Conservation (phyloP, 2,888 invertebrate species). For the Sesamia inferens region DNA sequence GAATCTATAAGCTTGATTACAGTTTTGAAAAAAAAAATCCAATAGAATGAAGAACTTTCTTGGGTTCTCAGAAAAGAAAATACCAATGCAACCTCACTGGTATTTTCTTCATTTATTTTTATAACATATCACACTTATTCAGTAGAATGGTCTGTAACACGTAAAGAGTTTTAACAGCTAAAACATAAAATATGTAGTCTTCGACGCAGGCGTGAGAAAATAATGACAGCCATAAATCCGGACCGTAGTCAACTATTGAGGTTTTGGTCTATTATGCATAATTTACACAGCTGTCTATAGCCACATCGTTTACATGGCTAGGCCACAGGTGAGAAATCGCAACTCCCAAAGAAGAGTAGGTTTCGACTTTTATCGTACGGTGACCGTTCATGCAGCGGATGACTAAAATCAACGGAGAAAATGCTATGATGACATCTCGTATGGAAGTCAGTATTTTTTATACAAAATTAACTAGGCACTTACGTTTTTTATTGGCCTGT, state of each 20-base stretch:
- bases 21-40: not conserved
- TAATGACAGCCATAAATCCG: constrained; percentile 22
- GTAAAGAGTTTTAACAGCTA: constrained; percentile 11
- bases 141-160: constrained; percentile 7
- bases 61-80: not conserved
- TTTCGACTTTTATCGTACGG: too few relatives aligned
- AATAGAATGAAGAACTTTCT: not conserved
- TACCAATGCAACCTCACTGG: not conserved
- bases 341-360: too few relatives aligned
- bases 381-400: too few relatives aligned
- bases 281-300: too few relatives aligned
- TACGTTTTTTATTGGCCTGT: too few relatives aligned
- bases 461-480: too few relatives aligned
- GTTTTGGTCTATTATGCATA: not conserved
- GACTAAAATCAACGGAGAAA: too few relatives aligned
- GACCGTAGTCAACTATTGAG: not conserved
- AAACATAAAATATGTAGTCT: constrained; percentile 10
- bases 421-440: too few relatives aligned
- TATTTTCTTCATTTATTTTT: not conserved
- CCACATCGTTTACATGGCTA: too few relatives aligned
- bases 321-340: too few relatives aligned
- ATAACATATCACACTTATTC: not conserved
- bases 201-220: not conserved
- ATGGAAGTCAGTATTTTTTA: too few relatives aligned
- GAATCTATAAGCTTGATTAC: too few relatives aligned